Evolutionary conservation across 1,140 invertebrate genomes (phyloP).

Genomic region (Drosophila pandora): DNA sequence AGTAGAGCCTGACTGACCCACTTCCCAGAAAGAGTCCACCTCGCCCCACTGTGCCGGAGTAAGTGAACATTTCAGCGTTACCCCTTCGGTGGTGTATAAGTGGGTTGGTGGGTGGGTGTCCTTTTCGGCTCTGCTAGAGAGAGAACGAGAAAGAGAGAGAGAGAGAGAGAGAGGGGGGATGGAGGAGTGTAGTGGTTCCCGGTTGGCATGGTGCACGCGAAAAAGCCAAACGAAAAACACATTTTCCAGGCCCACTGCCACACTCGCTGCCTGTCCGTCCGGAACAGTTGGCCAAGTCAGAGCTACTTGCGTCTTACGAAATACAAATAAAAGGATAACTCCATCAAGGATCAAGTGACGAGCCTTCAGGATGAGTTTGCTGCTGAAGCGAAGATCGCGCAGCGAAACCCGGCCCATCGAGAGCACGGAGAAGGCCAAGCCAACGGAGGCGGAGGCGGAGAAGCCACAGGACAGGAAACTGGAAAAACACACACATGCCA

Average conservation of each 20-base stretch:
- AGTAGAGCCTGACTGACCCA: slow-evolving; percentile 17
- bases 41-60: slow-evolving; percentile 30
- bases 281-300: slow-evolving; percentile 27
- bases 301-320: slow-evolving; percentile 6
- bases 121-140: slow-evolving; percentile 1
- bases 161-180: too few relatives aligned
- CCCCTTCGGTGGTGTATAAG: slow-evolving; percentile 20
- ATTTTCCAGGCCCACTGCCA: slow-evolving; percentile 41
- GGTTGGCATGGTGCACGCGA: slow-evolving; percentile 80
- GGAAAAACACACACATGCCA: slow-evolving; percentile 7
- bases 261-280: slow-evolving; percentile 4
- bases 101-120: slow-evolving; percentile 38
- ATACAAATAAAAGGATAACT: neutral
- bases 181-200: neutral
- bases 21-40: slow-evolving; percentile 1
- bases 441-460: slow-evolving; percentile 2
- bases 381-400: slow-evolving; percentile 68
- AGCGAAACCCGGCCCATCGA: slow-evolving; percentile 59
- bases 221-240: slow-evolving; percentile 70
- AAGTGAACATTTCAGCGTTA: slow-evolving; percentile 30
- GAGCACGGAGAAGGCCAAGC: slow-evolving; percentile 25
- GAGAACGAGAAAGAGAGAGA: neutral
- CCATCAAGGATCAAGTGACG: neutral
- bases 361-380: slow-evolving; percentile 56
- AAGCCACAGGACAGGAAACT: slow-evolving; percentile 6